Base-by-base conservation (phyloP, 2,888 invertebrate genomes). In the Scaptomyza cyrtandrae region DNA sequence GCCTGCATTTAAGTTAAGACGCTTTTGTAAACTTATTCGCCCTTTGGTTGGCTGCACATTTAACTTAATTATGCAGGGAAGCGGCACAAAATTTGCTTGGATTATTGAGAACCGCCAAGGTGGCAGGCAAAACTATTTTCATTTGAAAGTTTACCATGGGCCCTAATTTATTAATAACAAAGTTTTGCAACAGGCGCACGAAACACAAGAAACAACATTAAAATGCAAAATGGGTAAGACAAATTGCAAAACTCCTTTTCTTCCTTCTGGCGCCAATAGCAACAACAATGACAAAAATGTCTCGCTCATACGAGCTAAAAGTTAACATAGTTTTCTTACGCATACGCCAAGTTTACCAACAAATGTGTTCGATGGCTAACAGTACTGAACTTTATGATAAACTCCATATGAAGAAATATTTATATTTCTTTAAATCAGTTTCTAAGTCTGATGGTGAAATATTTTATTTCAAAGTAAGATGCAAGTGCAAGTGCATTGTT, bases 131-230 rank as follows among this genome's bases (percentile, higher is more conserved):
- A 84, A 84, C 86, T 84, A 84, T 84, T 86, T 85, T 75, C 85
- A 86, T 86, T 81, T 74, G 58, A 72, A 84, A 84, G 62, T 85
- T 83, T 82, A 50, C 73, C 53, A 58, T 65, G 72, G 70, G 66
- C 70, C 75, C 70, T 75, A 82, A 86, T 85, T 85, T 85, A 84
- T 86, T 84, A 84, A 84, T 86, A 82, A 83, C 80, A 80, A 86
- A 86, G 69, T 85, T 86, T 84, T 64, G 62, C 64, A 46, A 16
- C 41, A 53, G 35, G 54, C 58, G 61, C 64, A 48, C 62, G 53
- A 67, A 62, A 60, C 37, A 44, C 62, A 58, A 24, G 24, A 31
- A 70, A 53, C 65, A 58, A 50, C 55, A 65, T 57, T 27, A 65
- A 62, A 65, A 65, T 65, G 58, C 27, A 68, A 55, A 68, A 62